Evolutionary conservation across 2,888 invertebrate species (phyloP), one percentile per base, ranked within the genome.

Genomic region (Hirudinaria manillensis): DNA sequence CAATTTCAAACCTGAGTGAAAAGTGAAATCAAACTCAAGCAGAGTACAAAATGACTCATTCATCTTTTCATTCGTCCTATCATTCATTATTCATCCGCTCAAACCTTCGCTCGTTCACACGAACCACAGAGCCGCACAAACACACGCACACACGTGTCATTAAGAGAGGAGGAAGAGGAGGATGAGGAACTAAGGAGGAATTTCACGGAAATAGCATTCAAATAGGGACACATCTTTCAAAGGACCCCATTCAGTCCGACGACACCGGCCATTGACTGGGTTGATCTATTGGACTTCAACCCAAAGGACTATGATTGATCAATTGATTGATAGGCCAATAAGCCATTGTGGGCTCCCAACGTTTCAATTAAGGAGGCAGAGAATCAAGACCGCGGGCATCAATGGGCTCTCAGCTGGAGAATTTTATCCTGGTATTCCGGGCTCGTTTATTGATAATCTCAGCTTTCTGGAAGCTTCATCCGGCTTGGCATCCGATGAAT

Each of bases 321-420:
- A 38, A 73, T 73, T 73, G 73, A 73, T 73, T 73, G 73, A 73
- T 73, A 73, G 73, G 65, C 73, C 73, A 73, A 73, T 73, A 73
- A 73, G 29, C 61, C 45, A 73, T 73, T 73, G 73, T 73, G 65
- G 55, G 32, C 36, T n/a, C 7, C 24, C 19, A 65, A 55, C 61
- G 65, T 55, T 73, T 73, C 73, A 73, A 73, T 73, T 73, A 73
- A 68, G 61, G 10, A 29, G n/a, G 45, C 4, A 16, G 45, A 45
- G 45, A 45, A 45, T 45, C 45, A 45, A 45, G 16, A 45, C 45
- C 45, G n/a, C n/a, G 13, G 45, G 45, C 45, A 10, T 45, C 45
- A 45, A 45, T 45, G 45, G 45, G 16, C 45, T 45, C 45, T 4
- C 45, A 10, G 45, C 45, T 1, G 45, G 45, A 45, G 45, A 45